Conservation (phyloP, 1,140 invertebrate genomes). For the Vanessa tameamea region DNA sequence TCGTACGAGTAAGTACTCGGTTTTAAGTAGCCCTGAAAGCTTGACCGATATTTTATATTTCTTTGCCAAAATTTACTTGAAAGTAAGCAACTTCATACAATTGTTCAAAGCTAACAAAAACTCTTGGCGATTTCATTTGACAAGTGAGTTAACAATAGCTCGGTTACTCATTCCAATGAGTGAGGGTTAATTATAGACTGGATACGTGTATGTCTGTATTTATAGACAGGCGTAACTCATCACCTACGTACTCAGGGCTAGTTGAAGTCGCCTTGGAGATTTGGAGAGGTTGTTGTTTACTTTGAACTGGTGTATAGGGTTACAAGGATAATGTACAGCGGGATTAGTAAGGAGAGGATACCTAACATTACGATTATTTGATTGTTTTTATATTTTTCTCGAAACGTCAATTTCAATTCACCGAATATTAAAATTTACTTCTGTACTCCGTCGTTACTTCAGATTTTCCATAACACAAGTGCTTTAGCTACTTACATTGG, state of each 20-base stretch:
- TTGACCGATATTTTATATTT: no score
- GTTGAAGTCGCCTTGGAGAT: constrained; percentile 16
- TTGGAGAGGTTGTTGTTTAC: constrained; percentile 11
- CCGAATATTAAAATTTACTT: no score
- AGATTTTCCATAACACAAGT: no score
- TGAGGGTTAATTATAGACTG: constrained; percentile 21
- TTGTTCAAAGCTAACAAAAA: background rate
- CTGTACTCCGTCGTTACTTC: no score
- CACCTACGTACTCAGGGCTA: constrained; percentile 21
- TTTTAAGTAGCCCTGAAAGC: no score
- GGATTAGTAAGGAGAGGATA: no score
- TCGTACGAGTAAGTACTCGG: no score
- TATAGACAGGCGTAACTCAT: constrained; percentile 30
- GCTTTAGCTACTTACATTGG: no score
- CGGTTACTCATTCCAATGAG: constrained; percentile 28
- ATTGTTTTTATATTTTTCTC: background rate
- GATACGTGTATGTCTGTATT: constrained; percentile 26
- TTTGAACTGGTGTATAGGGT: background rate
- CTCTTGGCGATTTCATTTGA: constrained; percentile 17
- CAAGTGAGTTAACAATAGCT: constrained; percentile 31
- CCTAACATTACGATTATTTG: background rate
- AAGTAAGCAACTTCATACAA: background rate
- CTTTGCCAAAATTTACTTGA: no score
- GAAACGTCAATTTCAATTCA: no score
- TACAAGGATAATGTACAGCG: background rate